Evolutionary conservation across 2,888 invertebrate species (phyloP).

Genomic region (Pachliopta kotzebuea): DNA sequence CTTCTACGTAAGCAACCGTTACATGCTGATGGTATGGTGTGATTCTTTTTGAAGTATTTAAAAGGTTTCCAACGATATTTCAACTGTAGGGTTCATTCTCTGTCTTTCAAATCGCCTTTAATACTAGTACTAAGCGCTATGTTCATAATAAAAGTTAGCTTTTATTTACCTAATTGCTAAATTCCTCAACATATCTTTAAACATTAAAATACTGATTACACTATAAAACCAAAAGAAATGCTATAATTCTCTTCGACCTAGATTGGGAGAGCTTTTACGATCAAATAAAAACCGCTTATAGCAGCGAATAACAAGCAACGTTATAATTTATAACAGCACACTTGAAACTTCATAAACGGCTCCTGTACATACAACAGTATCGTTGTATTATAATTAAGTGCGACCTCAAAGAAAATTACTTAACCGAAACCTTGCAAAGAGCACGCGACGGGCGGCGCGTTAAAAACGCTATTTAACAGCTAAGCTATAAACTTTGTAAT

Average conservation of each 20-base stretch:
- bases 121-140: too few relatives aligned
- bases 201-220: too few relatives aligned
- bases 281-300: too few relatives aligned
- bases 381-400: conserved; percentile 6
- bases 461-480: conserved; percentile 16
- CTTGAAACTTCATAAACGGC: neutral
- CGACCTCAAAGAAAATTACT: conserved; percentile 18
- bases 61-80: conserved; percentile 12
- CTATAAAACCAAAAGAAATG: too few relatives aligned
- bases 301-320: too few relatives aligned
- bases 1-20: neutral
- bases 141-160: too few relatives aligned
- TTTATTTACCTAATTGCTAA: too few relatives aligned
- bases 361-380: neutral
- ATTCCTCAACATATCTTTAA: too few relatives aligned
- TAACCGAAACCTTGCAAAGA: conserved; percentile 8
- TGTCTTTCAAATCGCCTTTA: too few relatives aligned
- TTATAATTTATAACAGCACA: neutral
- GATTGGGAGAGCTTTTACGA: too few relatives aligned
- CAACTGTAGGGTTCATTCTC: too few relatives aligned
- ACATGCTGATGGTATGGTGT: neutral
- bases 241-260: too few relatives aligned
- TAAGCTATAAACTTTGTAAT: conserved; percentile 22
- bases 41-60: conserved; percentile 10
- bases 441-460: conserved; percentile 14